Evolutionary conservation across 1,140 invertebrate genomes (phyloP).

Genomic region (Babylonia areolata): DNA sequence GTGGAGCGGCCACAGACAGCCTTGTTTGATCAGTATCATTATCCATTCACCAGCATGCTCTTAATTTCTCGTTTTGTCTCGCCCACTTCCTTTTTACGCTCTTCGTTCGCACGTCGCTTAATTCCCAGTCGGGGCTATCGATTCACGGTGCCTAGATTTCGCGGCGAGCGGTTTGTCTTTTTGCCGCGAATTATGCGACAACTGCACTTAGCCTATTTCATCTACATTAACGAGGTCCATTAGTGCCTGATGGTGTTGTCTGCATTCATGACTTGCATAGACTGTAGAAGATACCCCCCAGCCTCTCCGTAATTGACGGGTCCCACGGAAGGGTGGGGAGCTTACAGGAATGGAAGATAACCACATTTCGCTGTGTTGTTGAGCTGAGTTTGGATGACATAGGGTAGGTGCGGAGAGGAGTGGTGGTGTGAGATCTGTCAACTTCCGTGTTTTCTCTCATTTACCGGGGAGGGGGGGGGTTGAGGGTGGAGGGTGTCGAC

Average conservation of each 20-base stretch:
- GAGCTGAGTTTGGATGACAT: background rate
- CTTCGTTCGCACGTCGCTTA: background rate
- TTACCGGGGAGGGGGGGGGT: no score
- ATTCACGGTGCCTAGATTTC: background rate
- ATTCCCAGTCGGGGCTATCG: background rate
- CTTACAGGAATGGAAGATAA: background rate
- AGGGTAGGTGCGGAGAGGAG: no score
- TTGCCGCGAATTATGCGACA: background rate
- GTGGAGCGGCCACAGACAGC: background rate
- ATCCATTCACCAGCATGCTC: background rate
- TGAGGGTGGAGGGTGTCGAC: no score
- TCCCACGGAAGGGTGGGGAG: background rate
- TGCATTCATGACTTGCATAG: slow-evolving; percentile 11
- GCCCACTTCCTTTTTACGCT: background rate
- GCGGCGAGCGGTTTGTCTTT: background rate
- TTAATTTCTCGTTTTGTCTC: slow-evolving; percentile 12
- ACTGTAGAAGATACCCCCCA: background rate
- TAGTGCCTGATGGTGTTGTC: background rate
- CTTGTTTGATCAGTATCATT: background rate
- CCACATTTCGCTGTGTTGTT: background rate
- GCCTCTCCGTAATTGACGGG: background rate
- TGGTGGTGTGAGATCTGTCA: no score
- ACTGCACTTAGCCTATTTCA: background rate
- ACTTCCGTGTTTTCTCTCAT: no score
- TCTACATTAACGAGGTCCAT: background rate